These are phyloP conservation scores for Limnephilus lunatus DNA, from an alignment of 2,888 invertebrate species.

Conservation along the genomic window DNA sequence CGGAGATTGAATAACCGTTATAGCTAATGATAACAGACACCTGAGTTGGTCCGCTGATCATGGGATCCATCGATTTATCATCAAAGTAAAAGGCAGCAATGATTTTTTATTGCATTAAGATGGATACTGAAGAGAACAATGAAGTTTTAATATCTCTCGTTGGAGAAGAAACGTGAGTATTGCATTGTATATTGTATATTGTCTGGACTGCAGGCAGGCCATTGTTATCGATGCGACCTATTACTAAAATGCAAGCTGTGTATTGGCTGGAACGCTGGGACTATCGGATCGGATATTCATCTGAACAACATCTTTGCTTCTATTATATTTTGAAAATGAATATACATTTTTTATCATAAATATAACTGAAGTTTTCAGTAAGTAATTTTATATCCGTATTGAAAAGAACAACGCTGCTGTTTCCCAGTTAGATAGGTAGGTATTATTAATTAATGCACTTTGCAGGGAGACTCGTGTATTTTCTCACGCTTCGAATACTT, in stretches of 20 bases:
- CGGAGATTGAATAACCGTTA: conserved; percentile 2
- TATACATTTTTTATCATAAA: conserved; percentile 6
- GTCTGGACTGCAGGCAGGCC: conserved; percentile 19
- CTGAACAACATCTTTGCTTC: background rate
- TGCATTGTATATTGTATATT: conserved; percentile 12
- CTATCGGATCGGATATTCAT: conserved; percentile 12
- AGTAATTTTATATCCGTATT: background rate
- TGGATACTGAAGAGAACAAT: conserved; percentile 34
- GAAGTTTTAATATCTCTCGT: background rate
- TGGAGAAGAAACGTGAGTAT: conserved; percentile 35
- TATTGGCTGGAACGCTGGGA: background rate
- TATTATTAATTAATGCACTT: background rate
- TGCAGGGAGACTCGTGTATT: background rate
- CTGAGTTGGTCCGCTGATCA: conserved; percentile 22
- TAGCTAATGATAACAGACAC: conserved; percentile 24
- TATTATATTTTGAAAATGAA: background rate
- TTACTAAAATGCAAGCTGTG: conserved; percentile 21
- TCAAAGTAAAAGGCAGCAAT: conserved; percentile 42
- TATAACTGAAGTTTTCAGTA: background rate
- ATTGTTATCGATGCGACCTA: conserved; percentile 40
- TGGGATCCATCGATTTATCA: conserved; percentile 47
- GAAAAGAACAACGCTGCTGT: background rate
- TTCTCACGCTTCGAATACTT: background rate
- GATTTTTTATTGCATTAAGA: conserved; percentile 44
- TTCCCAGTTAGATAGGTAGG: background rate